phyloP scores from a whole-genome alignment of 1,140 invertebrate species.

The Drosophila dunni region DNA sequence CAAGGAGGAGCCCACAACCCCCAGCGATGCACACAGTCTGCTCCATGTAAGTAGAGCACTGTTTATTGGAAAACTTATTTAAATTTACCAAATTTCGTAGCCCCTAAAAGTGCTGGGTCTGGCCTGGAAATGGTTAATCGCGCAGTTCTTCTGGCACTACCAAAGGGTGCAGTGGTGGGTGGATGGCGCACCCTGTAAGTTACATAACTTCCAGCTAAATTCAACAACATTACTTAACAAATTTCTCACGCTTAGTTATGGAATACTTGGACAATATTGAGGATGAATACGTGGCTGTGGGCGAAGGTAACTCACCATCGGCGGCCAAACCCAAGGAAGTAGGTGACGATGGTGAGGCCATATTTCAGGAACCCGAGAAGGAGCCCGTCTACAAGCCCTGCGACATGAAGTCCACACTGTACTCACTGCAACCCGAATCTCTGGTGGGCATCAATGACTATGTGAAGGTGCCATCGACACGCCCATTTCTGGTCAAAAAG shows the following conservation, averaged over 20 bases:
- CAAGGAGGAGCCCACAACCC: slow-evolving; percentile 53
- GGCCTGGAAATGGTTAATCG: slow-evolving; percentile 72
- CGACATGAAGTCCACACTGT: slow-evolving; percentile 88
- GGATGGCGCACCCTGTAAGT: slow-evolving; percentile 83
- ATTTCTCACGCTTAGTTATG: slow-evolving; percentile 51
- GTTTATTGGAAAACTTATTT: no score
- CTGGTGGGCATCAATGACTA: slow-evolving; percentile 85
- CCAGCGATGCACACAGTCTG: slow-evolving; percentile 57
- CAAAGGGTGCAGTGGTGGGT: slow-evolving; percentile 77
- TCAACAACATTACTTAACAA: background rate
- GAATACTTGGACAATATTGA: slow-evolving; percentile 77
- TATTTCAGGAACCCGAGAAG: slow-evolving; percentile 74
- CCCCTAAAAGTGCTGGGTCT: slow-evolving; percentile 66
- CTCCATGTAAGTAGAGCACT: slow-evolving; percentile 59
- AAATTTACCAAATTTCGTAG: slow-evolving; percentile 30
- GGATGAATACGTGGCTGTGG: slow-evolving; percentile 69
- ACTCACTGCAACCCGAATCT: slow-evolving; percentile 88
- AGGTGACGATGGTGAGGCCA: slow-evolving; percentile 83
- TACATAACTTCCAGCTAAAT: background rate
- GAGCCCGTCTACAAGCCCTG: slow-evolving; percentile 86
- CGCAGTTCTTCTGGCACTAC: slow-evolving; percentile 71
- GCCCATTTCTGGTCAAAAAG: slow-evolving; percentile 89
- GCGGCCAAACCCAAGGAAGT: slow-evolving; percentile 69
- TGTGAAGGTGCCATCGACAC: slow-evolving; percentile 70
- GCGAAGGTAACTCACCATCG: slow-evolving; percentile 72